Evolutionary conservation across 2,888 invertebrate genomes (phyloP), one percentile per base, ranked within the genome.

Genomic region (Octonoba sinensis): DNA sequence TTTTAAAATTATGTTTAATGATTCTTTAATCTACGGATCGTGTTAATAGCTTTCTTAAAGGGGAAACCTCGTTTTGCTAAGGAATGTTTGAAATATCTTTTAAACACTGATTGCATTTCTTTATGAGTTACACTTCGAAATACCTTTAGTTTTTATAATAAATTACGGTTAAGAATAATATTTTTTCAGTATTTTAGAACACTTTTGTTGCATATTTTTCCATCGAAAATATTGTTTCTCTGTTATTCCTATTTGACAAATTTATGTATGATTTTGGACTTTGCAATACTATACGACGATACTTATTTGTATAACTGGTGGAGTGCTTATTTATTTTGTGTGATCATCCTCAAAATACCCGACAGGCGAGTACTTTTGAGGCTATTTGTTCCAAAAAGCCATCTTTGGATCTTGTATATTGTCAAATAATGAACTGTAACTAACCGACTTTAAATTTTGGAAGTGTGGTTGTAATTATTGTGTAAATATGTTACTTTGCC

Each of bases 401-500:
- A 46, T 46, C 20, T 57, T 46, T 15, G 24, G 57, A 44, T 8
- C 57, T 66, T 57, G n/a, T n/a, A n/a, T n/a, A n/a, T n/a, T 66
- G 66, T 69, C 44, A 51, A 67, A 24, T 27, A 44, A 46, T 49
- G 44, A 24, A 22, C 24, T 65, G n/a, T 56, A 46, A 56, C 65
- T 36, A 74, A 46, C 27, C 20, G 24, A 20, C 62, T 64, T 72
- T 47, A 57, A 57, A 47, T 20, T 69, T 66, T 44, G 59, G 18
- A 67, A 51, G 59, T 22, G 54, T 69, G 76, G 76, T 76, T 75
- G 69, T 76, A 76, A 76, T 76, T 69, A 59, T 13, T 76, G 27
- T 76, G 76, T 76, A 76, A 22, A 76, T 76, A 76, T 54, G 62
- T 69, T 76, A 62, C 69, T 76, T 69, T 76, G 76, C 60, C 76